Evolutionary conservation across 2,113 vertebrate species (phyloP).

Genomic region (Periophthalmodon schlosseri): DNA sequence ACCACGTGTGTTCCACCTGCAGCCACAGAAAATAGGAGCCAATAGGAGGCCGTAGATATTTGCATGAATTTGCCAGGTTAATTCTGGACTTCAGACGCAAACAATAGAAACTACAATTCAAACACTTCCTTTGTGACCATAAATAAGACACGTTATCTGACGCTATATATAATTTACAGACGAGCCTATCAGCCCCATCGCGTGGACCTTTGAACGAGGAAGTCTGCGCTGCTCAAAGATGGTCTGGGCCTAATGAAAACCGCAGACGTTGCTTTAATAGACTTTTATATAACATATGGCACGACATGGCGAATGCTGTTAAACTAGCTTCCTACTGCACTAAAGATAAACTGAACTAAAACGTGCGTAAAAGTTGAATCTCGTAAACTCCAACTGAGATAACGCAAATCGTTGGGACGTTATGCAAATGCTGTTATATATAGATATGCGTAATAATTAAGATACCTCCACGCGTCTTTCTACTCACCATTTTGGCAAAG

Average conservation of each 20-base stretch:
- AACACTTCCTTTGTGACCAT: not conserved
- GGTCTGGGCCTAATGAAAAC: no score
- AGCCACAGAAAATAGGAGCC: not conserved
- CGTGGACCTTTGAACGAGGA: not conserved
- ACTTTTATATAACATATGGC: no score
- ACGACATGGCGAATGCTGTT: no score
- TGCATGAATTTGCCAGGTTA: not conserved
- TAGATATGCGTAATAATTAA: not conserved
- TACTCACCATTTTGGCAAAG: not conserved
- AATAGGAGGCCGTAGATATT: not conserved
- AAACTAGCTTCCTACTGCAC: no score
- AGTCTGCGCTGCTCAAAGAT: not conserved
- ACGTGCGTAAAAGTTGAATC: not conserved
- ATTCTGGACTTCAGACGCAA: not conserved
- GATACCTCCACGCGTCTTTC: not conserved
- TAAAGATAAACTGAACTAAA: no score
- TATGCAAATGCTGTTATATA: not conserved
- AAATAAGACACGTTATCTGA: not conserved
- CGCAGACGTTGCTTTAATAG: no score
- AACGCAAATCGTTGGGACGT: no score
- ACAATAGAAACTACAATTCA: no score
- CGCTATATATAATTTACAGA: not conserved
- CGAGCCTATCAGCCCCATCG: not conserved
- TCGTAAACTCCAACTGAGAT: no score
- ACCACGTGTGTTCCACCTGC: not conserved